Evolutionary conservation across 2,888 invertebrate species (phyloP).

Genomic region (Troides oblongomaculatus): DNA sequence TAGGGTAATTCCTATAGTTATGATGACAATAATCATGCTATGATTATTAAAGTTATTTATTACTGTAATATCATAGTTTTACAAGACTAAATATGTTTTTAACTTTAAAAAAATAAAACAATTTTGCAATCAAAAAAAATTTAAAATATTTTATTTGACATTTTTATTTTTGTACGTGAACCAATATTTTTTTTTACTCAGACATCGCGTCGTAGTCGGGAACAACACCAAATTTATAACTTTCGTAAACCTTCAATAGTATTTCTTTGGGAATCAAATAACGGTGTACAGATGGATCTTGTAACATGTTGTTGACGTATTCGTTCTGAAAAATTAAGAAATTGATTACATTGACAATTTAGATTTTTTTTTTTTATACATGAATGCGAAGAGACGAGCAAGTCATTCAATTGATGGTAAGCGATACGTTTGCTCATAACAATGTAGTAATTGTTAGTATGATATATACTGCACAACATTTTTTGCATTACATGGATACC

Average conservation of each 20-base stretch:
- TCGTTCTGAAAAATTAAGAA: slow-evolving; percentile 70
- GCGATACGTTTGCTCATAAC: no score
- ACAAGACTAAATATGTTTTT: background rate
- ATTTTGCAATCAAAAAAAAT: background rate
- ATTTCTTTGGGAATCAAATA: slow-evolving; percentile 80
- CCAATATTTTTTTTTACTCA: slow-evolving; percentile 33
- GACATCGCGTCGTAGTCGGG: slow-evolving; percentile 53
- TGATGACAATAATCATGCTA: slow-evolving; percentile 20
- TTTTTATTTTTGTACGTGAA: background rate
- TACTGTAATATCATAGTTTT: background rate
- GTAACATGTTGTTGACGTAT: slow-evolving; percentile 82
- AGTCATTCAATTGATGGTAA: no score
- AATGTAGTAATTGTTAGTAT: no score
- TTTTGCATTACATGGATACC: no score
- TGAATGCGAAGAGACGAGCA: no score
- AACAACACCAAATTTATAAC: slow-evolving; percentile 40
- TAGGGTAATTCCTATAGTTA: background rate
- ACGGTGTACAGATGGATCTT: slow-evolving; percentile 82
- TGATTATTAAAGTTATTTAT: slow-evolving; percentile 6
- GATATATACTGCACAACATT: no score
- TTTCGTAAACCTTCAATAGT: slow-evolving; percentile 75
- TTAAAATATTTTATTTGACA: background rate
- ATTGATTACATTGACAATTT: background rate
- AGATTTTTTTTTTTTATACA: no score
- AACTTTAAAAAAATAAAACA: background rate